phyloP scores from a whole-genome alignment of 1,140 invertebrate species.

The Arion vulgaris region DNA sequence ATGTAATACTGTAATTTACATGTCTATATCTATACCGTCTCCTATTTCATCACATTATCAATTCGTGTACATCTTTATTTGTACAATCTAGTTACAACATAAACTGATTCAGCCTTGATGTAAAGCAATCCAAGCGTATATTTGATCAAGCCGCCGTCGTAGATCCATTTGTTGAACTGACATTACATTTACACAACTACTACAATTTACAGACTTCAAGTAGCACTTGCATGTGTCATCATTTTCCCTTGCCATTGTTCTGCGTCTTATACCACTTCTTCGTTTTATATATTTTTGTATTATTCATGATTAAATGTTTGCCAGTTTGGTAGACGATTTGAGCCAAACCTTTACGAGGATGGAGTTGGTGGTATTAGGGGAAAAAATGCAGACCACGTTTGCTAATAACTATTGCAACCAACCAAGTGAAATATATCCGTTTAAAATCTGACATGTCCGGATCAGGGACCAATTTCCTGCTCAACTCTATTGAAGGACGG shows the following conservation, averaged over 20 bases:
- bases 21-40: too few relatives aligned
- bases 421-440: background rate
- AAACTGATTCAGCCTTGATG: background rate
- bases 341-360: background rate
- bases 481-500: too few relatives aligned
- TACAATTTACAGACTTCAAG: background rate
- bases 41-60: too few relatives aligned
- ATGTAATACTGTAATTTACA: too few relatives aligned
- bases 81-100: background rate
- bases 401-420: background rate
- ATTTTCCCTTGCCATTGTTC: background rate
- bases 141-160: background rate
- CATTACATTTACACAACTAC: background rate
- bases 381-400: background rate
- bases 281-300: too few relatives aligned
- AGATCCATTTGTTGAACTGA: background rate
- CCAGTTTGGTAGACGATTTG: background rate
- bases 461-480: background rate
- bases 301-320: background rate
- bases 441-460: background rate
- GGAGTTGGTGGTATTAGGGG: too few relatives aligned
- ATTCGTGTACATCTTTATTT: too few relatives aligned
- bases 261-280: background rate
- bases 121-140: background rate
- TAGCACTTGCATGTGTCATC: background rate